Conservation (phyloP, 2,797 vertebrate species). For the Spondyliosoma cantharus region DNA sequence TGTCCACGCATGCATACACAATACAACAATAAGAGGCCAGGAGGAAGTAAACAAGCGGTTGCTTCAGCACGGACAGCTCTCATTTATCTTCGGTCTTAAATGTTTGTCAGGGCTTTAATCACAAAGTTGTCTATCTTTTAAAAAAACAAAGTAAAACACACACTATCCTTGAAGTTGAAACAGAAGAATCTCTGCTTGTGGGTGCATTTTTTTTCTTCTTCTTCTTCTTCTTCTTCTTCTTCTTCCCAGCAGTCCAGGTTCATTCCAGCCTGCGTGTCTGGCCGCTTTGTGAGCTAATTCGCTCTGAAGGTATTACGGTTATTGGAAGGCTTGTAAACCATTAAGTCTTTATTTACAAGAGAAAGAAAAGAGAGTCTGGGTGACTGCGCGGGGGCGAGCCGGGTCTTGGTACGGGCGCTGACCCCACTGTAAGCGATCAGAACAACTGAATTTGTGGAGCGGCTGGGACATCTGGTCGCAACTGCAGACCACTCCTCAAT, state of each 20-base stretch:
- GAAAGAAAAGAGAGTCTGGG: conserved; percentile 73
- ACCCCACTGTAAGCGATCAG: conserved; percentile 76
- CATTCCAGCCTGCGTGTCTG: conserved; percentile 61
- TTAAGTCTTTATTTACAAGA: conserved; percentile 85
- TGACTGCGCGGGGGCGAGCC: conserved; percentile 44
- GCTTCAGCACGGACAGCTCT: conserved; percentile 13
- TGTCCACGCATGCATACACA: conserved; percentile 20
- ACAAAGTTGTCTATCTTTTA: conserved; percentile 13
- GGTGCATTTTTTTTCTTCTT: conserved; percentile 11
- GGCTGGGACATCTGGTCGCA: conserved; percentile 74
- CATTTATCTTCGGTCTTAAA: conserved; percentile 23
- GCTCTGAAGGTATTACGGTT: conserved; percentile 84
- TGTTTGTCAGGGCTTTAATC: conserved; percentile 23
- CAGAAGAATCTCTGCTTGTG: conserved; percentile 2
- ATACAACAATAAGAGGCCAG: conserved; percentile 37
- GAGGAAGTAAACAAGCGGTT: conserved; percentile 42
- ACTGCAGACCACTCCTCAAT: conserved; percentile 79
- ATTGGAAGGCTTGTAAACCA: conserved; percentile 84
- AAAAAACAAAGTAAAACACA: conserved; percentile 19
- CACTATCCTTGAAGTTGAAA: conserved; percentile 24
- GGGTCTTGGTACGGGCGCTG: conserved; percentile 68
- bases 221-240: too few relatives aligned
- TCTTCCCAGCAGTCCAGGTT: conserved; percentile 19
- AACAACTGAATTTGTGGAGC: conserved; percentile 48
- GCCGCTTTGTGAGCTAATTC: conserved; percentile 77